Base-by-base conservation (phyloP, 2,797 vertebrate genomes). In the Numenius phaeopus region DNA sequence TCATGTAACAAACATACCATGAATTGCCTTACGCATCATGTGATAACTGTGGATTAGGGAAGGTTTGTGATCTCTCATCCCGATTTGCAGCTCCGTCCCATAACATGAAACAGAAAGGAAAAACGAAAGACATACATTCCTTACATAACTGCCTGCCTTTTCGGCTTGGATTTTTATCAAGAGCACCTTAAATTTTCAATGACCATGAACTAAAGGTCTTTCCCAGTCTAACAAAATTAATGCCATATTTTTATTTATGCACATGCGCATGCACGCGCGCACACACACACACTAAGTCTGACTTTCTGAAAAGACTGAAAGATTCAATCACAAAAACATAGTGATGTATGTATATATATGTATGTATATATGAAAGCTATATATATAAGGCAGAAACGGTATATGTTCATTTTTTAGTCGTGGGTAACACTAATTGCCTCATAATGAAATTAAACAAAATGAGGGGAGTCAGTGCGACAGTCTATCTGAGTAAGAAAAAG, bases 61-160 rank as follows among this genome's bases (percentile, higher is more conserved):
- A 77, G 34, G 57, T 32, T 57, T 84, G 70, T 37, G n/a, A 79
- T 29, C 46, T 49, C 59, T 62, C 32, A 78, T 27, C 27, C 24
- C 26, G 4, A 66, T 24, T 44, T 82, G 62, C 50, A 92, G 46
- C 10, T 62, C 62, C 55, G 32, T 29, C 54, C 27, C 21, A 7
- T 42, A 88, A 42, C 21, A 80, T 7, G 30, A 76, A 84, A 72
- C 24, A 62, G 70, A 81, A 58, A 82, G 21, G 11, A 37, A 67
- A 71, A 58, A 49, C 32, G 18, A 27, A 71, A 65, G 10, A 83
- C 77, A 59, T 10, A 8, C 15, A 71, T 83, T 81, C 62, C 83
- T 93, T 85, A 73, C 26, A 21, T 77, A 94, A 89, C 47, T 58
- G 61, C 37, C 61, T 83, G 27, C 57, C 78, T 94, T 91, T 96